Base-by-base conservation (phyloP, 2,113 vertebrate species). In the Jacana jacana region DNA sequence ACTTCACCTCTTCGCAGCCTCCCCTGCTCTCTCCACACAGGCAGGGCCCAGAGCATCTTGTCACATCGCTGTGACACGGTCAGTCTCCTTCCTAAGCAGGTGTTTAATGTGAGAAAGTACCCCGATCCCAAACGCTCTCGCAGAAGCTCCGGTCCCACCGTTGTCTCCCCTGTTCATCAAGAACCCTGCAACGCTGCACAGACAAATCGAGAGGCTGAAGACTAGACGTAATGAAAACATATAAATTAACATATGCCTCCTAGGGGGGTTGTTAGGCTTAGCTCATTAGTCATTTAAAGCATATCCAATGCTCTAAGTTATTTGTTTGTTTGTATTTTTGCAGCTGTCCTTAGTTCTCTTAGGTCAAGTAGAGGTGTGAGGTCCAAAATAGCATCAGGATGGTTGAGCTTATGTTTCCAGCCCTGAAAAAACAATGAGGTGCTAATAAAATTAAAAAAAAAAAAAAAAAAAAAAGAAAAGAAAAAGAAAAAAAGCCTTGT, bases 281-380 rank as follows among this genome's bases (percentile, higher is more conserved):
- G 81, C 92, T 96, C 91, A 89, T 97, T 96, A 96, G 93, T 57
- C 69, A 61, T 84, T 91, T 93, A 96, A 89, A 95, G 88, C 88
- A 91, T 66, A 95, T 85, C 89, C 83, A 96, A 5, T 85, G 72
- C 85, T 93, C 90, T 24, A 91, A 91, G 89, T 92, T 91, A 91
- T 96, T 97, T 96, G 92, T 97, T 97, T 97, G 95, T 95, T 97
- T 95, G 91, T 97, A 96, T 97, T 97, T 97, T 97, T 96, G 96
- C 97, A 97, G 97, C 95, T 97, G 97, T 96, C 97, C 88, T 92
- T 97, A 89, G 94, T 96, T 86, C 81, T 93, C 72, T 93, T 92
- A 86, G 96, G 94, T 96, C 93, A 95, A 97, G 88, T 60, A 90
- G 94, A 97, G 93, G 97, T 94, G 93, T 96, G 92, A 96, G 92